Evolutionary conservation across 2,797 vertebrate species (phyloP), one percentile per base, ranked within the genome.

Genomic region (Gadopsis bispinosus): DNA sequence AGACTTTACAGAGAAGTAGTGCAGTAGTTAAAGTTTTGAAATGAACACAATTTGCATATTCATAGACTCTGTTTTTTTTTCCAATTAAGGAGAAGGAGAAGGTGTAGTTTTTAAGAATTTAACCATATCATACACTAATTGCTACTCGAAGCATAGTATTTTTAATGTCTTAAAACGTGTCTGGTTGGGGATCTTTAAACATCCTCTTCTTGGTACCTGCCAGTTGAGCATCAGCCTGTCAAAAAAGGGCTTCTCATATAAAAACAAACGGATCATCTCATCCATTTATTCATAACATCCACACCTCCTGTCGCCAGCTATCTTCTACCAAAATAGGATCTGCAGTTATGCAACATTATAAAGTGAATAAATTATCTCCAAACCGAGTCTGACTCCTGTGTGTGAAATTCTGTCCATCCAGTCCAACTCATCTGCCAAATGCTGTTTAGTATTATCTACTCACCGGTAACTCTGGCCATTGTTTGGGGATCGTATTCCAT

Each of bases 381-480:
- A 56, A 53, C 13, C 77, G 77, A 71, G 79, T 85, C 65, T 55
- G 45, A 80, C 59, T 71, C 58, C 58, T 70, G 61, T 56, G 55
- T 70, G 63, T 76, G 56, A 88, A 85, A 81, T 78, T 92, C 91
- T 90, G 88, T 88, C 87, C 33, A 11, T 48, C 65, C 81, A 54
- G 55, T 62, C 69, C 7, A 45, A 60, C 58, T 83, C 73, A 61
- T 81, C 84, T 83, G 85, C 89, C 83, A 85, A 87, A 76, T 81
- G 77, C 68, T 88, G 83, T 67, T 79, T 60, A 77, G 83, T 86
- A 61, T 85, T 75, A 87, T 88, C 80, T 83, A 77, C 85, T 91
- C 82, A 84, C 66, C 26, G 75, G 71, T 74, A 37, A 61, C 68
- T 79, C 66, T 91, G 91, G 91, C 76, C 87, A 90, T 89, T 92